phyloP scores from a whole-genome alignment of 2,797 vertebrate genomes.

The Fringilla coelebs region DNA sequence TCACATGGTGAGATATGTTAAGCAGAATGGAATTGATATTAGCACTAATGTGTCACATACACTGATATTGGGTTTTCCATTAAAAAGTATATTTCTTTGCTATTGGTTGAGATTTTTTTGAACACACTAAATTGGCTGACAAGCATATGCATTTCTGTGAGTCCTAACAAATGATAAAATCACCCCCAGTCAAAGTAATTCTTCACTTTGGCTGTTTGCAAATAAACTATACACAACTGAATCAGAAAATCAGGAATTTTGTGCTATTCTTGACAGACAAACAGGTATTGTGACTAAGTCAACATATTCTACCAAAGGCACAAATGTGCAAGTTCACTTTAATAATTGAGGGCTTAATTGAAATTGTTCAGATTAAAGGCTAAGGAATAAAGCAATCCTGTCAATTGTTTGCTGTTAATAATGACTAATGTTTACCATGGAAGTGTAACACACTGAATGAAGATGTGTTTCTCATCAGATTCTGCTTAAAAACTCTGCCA shows the following conservation, averaged over 20 bases:
- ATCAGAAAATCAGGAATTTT: conserved; percentile 13
- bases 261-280: background rate
- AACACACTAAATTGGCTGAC: background rate
- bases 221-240: background rate
- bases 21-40: conserved; percentile 29
- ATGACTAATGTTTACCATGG: background rate
- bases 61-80: background rate
- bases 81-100: conserved; percentile 6
- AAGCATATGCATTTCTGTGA: background rate
- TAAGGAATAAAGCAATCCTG: conserved; percentile 8
- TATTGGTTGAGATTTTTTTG: background rate
- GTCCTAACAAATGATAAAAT: background rate
- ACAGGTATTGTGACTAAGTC: background rate
- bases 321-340: background rate
- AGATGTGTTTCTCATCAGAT: background rate
- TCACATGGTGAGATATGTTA: conserved; percentile 33
- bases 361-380: conserved; percentile 26
- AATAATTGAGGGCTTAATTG: background rate
- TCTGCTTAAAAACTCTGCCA: background rate
- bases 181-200: background rate
- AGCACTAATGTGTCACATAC: conserved; percentile 44
- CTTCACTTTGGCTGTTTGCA: background rate
- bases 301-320: background rate
- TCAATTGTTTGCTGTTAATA: background rate
- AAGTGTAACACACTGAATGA: background rate